Percentiles rank a stretch among this genome's conserved stretches.
Evolutionary conservation across 2,113 vertebrate genomes (phyloP).

Genomic region (Rutilus rutilus): DNA sequence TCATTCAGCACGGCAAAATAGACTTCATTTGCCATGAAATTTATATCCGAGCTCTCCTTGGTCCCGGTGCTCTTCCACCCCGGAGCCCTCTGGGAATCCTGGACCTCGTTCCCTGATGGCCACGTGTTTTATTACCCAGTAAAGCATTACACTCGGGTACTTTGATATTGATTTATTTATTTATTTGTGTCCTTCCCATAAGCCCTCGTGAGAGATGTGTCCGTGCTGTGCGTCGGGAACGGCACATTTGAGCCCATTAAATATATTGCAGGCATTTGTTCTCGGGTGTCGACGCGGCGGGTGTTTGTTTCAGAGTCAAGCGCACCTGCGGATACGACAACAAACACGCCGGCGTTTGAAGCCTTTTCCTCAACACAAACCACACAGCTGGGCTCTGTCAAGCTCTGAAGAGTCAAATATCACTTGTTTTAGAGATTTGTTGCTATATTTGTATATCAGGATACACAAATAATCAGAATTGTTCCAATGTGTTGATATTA

Average conservation of each 20-base stretch:
- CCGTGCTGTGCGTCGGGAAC: slow-evolving; percentile 39
- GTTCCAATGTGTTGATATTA: too few species aligned
- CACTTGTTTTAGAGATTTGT: background rate
- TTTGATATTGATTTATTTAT: slow-evolving; percentile 76
- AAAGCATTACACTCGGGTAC: slow-evolving; percentile 72
- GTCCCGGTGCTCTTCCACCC: slow-evolving; percentile 48
- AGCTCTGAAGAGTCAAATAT: background rate
- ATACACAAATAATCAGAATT: too few species aligned
- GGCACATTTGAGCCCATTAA: slow-evolving; percentile 71
- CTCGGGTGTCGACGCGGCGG: slow-evolving; percentile 67
- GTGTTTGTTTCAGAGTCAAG: slow-evolving; percentile 61
- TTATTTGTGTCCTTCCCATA: slow-evolving; percentile 67
- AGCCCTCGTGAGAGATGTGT: slow-evolving; percentile 66
- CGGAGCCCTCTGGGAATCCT: slow-evolving; percentile 58
- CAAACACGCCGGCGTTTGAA: background rate
- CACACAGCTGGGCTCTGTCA: background rate
- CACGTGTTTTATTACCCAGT: slow-evolving; percentile 74
- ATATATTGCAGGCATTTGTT: slow-evolving; percentile 78
- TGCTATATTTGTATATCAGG: too few species aligned
- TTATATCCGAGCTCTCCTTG: slow-evolving; percentile 60
- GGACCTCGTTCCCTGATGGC: slow-evolving; percentile 61
- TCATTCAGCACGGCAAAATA: slow-evolving; percentile 60
- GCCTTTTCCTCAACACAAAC: background rate
- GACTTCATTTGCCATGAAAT: slow-evolving; percentile 69
- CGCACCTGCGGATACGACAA: background rate